Evolutionary conservation across 1,140 invertebrate species (phyloP), one percentile per base, ranked within the genome.

Genomic region (Caenorhabditis tropicalis): DNA sequence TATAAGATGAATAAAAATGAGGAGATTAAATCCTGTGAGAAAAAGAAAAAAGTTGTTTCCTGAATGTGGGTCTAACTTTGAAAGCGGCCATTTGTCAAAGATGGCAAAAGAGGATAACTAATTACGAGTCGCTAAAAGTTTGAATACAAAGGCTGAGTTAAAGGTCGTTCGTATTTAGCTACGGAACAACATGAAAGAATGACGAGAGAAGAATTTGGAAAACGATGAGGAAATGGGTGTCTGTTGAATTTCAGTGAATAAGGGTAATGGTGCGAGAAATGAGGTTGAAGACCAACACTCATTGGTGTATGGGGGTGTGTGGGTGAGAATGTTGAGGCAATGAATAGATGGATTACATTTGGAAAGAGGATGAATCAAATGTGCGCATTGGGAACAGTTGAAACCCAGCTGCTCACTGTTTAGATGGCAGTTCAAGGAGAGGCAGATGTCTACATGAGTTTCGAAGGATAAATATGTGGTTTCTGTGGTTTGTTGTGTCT

Each of bases 211-310:
- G 10, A 56, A 27, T 24, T 15, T n/a, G 51, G 48, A 51, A 51
- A 51, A 27, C 58, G 24, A 33, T 19, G 58, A 65, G 58, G 58
- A 65, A 43, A 43, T 43, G n/a, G 27, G n/a, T 74, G 65, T 43
- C 9, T 43, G 65, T 46, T 31, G 65, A 74, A 74, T 43, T 43
- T 74, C 36, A 74, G 65, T 39, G 65, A 74, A 74, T 74, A 74
- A 74, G 65, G 65, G 33, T 74, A 74, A 74, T 74, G 65, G 65
- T 74, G 65, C 33, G 36, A 43, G 65, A 74, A 39, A 74, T 74
- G 65, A 74, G 65, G 65, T 74, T 46, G 65, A 36, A 36, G 12
- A 43, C 24, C 36, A 43, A 65, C 58, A 65, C 58, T 33, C 21
- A 24, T 10, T 56, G 27, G n/a, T n/a, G n/a, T n/a, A n/a, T n/a